phyloP scores from a whole-genome alignment of 2,797 vertebrate genomes.

The Antennarius maculatus region DNA sequence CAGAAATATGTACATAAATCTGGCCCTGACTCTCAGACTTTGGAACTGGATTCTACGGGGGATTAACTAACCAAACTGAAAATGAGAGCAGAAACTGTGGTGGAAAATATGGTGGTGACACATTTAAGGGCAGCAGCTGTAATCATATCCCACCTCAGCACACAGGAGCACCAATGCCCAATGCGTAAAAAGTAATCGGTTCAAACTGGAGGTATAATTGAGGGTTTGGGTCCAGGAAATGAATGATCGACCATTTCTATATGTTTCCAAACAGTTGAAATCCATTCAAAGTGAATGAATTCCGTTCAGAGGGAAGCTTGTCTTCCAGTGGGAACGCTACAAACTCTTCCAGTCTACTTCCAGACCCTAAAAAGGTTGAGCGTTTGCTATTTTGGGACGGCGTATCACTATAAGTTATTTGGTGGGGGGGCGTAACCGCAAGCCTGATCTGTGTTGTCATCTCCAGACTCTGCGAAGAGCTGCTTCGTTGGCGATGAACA shows the following conservation, averaged over 20 bases:
- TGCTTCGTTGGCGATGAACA: constrained; percentile 49
- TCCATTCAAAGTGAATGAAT: not conserved
- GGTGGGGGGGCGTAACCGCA: constrained; percentile 27
- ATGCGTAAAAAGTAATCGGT: too few species aligned
- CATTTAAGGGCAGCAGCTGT: constrained; percentile 15
- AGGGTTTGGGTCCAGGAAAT: too few species aligned
- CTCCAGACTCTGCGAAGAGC: constrained; percentile 31
- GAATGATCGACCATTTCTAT: too few species aligned
- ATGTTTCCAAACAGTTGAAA: not conserved
- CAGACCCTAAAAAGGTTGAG: not conserved
- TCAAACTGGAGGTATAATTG: too few species aligned
- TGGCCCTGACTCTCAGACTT: constrained; percentile 36
- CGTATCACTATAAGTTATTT: constrained; percentile 41
- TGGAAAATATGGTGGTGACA: constrained; percentile 13
- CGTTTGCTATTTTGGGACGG: constrained; percentile 2
- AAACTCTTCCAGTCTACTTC: not conserved
- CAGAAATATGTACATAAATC: constrained; percentile 70
- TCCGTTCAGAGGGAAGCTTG: not conserved
- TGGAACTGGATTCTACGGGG: constrained; percentile 37
- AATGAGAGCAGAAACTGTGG: constrained; percentile 10
- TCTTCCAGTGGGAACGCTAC: not conserved
- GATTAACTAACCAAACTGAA: constrained; percentile 52
- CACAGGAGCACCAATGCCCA: constrained; percentile 16
- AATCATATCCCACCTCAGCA: constrained; percentile 6
- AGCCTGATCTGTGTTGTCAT: constrained; percentile 61